Evolutionary conservation across 2,797 vertebrate genomes (phyloP), one percentile per base, ranked within the genome.

Genomic region (Platalea minor): DNA sequence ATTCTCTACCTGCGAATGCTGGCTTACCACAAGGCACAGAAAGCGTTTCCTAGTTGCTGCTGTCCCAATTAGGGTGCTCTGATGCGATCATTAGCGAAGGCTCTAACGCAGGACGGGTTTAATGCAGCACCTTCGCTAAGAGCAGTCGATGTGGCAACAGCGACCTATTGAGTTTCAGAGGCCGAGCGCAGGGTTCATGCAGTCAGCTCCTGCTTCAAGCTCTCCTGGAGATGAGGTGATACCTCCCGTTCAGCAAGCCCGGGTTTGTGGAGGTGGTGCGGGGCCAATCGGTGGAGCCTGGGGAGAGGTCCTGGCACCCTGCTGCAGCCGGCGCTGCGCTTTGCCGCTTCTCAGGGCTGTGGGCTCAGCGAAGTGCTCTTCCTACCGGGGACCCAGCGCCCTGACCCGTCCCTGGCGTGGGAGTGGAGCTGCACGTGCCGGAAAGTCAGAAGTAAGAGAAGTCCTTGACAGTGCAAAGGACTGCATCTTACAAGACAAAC

Each of bases 151-250:
- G 74, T 25, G 53, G n/a, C 59, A 75, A 11, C 63, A 10, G 60
- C 0, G 3, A 70, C 51, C 53, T 26, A 1, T 0, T 5, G 91
- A 77, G 64, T 18, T 74, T 21, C 68, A 26, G 21, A 8, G 0
- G 0, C 43, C 0, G 1, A 65, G 77, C 1, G 0, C 19, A 12
- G 54, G 39, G 54, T 48, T 73, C 19, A 3, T 0, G 0, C 43
- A 12, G 51, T 31, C 59, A 5, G 33, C 68, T 76, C 37, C 65
- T 15, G 7, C 50, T 20, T 68, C 31, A 0, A 5, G 6, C 39
- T n/a, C 21, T 50, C 31, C 61, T 28, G 67, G 23, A 35, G 17
- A 59, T 4, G 6, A 17, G 88, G 21, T 13, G 24, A 2, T 10
- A 18, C 35, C 28, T 68, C 33, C 53, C 0, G 2, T 35, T 46